A percentile compares a stretch with the other conserved stretches of the same genome.
phyloP scores from a whole-genome alignment of 2,797 vertebrate species.

The Sebastes trivittatus region DNA sequence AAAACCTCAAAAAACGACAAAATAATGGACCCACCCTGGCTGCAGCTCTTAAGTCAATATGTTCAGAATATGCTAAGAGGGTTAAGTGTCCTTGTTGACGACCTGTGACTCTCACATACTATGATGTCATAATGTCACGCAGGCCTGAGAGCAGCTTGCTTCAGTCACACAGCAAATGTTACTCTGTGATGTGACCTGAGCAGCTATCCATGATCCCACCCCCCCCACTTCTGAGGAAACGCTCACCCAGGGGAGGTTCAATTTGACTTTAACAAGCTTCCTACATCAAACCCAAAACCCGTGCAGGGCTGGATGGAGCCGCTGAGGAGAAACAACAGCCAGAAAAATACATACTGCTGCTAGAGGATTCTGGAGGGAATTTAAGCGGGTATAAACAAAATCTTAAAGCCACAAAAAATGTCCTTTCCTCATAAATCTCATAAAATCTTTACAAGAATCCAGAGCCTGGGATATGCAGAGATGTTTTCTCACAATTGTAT shows the following conservation, averaged over 20 bases:
- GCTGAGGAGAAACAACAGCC: not conserved
- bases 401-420: not conserved
- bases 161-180: not conserved
- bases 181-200: slow-evolving; percentile 7
- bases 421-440: not conserved
- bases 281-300: slow-evolving; percentile 9
- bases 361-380: not conserved
- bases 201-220: not conserved
- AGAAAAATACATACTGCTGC: not conserved
- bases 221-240: not conserved
- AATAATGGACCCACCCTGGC: not conserved
- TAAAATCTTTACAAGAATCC: not conserved
- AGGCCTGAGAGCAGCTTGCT: slow-evolving; percentile 4
- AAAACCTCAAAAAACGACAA: too few relatives aligned
- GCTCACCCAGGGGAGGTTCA: slow-evolving; percentile 12
- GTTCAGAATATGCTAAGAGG: not conserved
- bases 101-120: not conserved
- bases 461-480: not conserved
- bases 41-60: not conserved
- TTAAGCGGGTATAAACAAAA: not conserved
- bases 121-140: not conserved
- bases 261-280: slow-evolving; percentile 10
- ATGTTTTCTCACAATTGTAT: not conserved
- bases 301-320: not conserved
- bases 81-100: not conserved